phyloP scores from a whole-genome alignment of 2,888 invertebrate species.

The Liposcelis brunnea region DNA sequence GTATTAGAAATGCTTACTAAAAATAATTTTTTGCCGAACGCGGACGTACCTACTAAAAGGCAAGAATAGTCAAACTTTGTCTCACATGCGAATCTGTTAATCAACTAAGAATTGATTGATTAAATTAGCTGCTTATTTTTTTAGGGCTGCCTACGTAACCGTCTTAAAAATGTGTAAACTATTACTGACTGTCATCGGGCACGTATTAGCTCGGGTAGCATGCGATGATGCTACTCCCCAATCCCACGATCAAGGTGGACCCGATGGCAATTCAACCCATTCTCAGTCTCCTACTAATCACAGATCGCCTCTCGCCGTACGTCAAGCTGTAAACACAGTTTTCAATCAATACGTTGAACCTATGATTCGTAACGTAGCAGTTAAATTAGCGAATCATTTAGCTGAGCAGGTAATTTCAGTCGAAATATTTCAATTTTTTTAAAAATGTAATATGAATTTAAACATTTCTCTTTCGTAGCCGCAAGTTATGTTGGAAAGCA shows the following conservation, averaged over 20 bases:
- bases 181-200: constrained; percentile 70
- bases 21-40: constrained; percentile 63
- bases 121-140: constrained; percentile 11
- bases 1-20: constrained; percentile 68
- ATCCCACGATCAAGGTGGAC: constrained; percentile 28
- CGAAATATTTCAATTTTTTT: constrained; percentile 10
- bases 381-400: constrained; percentile 63
- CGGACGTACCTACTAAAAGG: constrained; percentile 57
- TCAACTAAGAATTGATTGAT: background rate
- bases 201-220: constrained; percentile 45
- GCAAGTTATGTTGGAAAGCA: constrained; percentile 32
- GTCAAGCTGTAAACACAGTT: constrained; percentile 42
- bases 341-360: constrained; percentile 72
- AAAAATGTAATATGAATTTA: background rate
- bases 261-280: constrained; percentile 28
- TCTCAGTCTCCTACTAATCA: too few species aligned
- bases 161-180: constrained; percentile 79
- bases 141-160: constrained; percentile 69
- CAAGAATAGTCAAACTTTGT: constrained; percentile 20
- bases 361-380: constrained; percentile 66
- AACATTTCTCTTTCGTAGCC: constrained; percentile 20
- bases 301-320: background rate
- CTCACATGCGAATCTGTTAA: background rate
- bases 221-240: constrained; percentile 34
- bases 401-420: constrained; percentile 46